Evolutionary conservation across 2,888 invertebrate species (phyloP).

Genomic region (Tetragonula carbonaria): DNA sequence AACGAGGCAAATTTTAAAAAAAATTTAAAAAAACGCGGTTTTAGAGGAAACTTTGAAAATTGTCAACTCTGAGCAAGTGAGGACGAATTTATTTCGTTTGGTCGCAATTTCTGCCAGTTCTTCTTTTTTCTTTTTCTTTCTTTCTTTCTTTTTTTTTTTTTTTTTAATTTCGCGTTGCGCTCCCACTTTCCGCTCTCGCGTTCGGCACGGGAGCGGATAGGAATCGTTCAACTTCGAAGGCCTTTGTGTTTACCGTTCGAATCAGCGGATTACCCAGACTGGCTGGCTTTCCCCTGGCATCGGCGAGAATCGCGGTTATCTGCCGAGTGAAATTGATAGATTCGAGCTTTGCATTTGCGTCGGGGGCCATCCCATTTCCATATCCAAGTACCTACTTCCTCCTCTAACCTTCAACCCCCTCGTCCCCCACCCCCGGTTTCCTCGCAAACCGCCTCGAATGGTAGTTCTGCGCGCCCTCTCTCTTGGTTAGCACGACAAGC

Average conservation of each 20-base stretch:
- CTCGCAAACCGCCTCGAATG: conserved; percentile 66
- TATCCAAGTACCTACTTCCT: conserved; percentile 78
- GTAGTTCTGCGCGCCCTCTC: conserved; percentile 61
- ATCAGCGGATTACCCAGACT: conserved; percentile 79
- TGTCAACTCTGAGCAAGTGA: no score
- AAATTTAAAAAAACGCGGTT: no score
- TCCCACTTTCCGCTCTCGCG: neutral
- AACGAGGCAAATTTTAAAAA: no score
- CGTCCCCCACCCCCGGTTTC: conserved; percentile 46
- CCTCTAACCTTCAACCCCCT: conserved; percentile 53
- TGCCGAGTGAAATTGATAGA: conserved; percentile 80
- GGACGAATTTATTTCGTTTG: no score
- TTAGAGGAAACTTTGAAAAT: no score
- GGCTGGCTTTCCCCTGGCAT: conserved; percentile 57
- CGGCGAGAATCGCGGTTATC: conserved; percentile 57
- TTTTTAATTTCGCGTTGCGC: neutral
- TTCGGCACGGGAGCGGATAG: neutral
- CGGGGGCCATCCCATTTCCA: conserved; percentile 75
- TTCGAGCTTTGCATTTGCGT: conserved; percentile 77
- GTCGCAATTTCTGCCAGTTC: no score
- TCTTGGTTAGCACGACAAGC: conserved; percentile 73
- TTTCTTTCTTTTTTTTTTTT: no score
- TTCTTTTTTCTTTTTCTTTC: no score
- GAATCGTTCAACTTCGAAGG: conserved; percentile 66
- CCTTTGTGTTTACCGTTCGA: conserved; percentile 78